Percentiles rank a stretch among this genome's conserved stretches.
Conservation (phyloP, 2,113 vertebrate species). For the Notarius lentiginosus region DNA sequence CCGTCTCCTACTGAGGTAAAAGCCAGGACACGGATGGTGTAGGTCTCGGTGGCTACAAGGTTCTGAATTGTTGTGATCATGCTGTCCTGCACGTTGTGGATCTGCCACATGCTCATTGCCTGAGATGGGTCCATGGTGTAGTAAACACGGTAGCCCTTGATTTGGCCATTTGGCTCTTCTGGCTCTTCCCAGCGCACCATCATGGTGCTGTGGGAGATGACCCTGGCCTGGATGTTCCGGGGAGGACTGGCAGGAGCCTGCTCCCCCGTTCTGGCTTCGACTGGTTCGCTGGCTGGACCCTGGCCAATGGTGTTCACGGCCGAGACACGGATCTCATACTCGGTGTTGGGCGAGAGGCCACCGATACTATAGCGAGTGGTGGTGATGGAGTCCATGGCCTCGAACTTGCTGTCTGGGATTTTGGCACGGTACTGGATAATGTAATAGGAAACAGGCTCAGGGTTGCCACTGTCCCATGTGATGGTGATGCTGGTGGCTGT, state of each 20-base stretch:
- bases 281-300: slow-evolving; percentile 91
- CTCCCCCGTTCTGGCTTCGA: slow-evolving; percentile 91
- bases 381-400: slow-evolving; percentile 94
- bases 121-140: slow-evolving; percentile 94
- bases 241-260: slow-evolving; percentile 95
- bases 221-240: slow-evolving; percentile 88
- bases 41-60: slow-evolving; percentile 88
- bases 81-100: slow-evolving; percentile 95
- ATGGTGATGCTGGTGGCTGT: slow-evolving; percentile 98
- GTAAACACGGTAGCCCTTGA: slow-evolving; percentile 92
- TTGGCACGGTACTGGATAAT: slow-evolving; percentile 96
- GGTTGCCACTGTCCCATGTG: slow-evolving; percentile 98
- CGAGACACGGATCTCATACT: slow-evolving; percentile 96
- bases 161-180: slow-evolving; percentile 94
- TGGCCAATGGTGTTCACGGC: slow-evolving; percentile 96
- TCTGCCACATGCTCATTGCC: slow-evolving; percentile 90
- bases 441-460: slow-evolving; percentile 93
- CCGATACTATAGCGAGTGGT: slow-evolving; percentile 99
- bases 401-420: slow-evolving; percentile 89
- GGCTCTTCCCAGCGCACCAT: slow-evolving; percentile 98
- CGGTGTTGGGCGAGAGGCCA: slow-evolving; percentile 95
- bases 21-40: slow-evolving; percentile 91
- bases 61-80: slow-evolving; percentile 92
- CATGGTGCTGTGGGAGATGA: slow-evolving; percentile 93
- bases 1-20: slow-evolving; percentile 97